These are phyloP conservation scores for Raphicerus campestris DNA, from an alignment of 2,113 vertebrate genomes.

Conservation along the genomic window DNA sequence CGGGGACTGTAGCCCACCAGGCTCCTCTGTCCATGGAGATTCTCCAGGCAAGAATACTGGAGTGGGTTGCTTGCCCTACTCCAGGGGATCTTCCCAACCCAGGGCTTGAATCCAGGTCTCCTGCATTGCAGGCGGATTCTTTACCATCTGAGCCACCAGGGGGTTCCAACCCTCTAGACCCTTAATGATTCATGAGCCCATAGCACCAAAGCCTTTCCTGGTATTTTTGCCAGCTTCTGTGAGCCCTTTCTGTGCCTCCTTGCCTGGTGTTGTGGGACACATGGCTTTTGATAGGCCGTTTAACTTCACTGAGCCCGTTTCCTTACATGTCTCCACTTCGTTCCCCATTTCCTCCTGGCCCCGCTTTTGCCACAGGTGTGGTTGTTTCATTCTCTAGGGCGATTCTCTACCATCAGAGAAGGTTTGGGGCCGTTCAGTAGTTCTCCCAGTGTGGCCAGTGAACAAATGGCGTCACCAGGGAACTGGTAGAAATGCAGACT, in stretches of 20 bases:
- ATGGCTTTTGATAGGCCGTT: not conserved
- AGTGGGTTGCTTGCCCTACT: not conserved
- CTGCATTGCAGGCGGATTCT: not conserved
- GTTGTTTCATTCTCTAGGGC: not conserved
- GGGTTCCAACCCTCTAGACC: not conserved
- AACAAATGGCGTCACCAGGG: not conserved
- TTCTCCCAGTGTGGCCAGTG: not conserved
- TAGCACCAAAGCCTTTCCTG: not conserved
- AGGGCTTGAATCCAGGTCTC: not conserved
- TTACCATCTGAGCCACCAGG: not conserved
- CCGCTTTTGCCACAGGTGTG: not conserved
- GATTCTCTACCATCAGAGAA: not conserved
- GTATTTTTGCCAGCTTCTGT: not conserved
- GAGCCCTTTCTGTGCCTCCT: not conserved
- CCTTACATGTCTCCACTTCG: not conserved
- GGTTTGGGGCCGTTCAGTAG: not conserved
- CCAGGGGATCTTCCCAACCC: not conserved
- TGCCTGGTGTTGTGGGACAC: not conserved
- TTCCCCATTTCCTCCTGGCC: not conserved
- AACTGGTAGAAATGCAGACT: not conserved
- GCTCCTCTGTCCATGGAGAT: not conserved
- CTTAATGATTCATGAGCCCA: not conserved
- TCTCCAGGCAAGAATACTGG: not conserved
- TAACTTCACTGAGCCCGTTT: not conserved
- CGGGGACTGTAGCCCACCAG: not conserved